Evolutionary conservation across 1,140 invertebrate species (phyloP), one percentile per base, ranked within the genome.

Genomic region (Micrasema longulum): DNA sequence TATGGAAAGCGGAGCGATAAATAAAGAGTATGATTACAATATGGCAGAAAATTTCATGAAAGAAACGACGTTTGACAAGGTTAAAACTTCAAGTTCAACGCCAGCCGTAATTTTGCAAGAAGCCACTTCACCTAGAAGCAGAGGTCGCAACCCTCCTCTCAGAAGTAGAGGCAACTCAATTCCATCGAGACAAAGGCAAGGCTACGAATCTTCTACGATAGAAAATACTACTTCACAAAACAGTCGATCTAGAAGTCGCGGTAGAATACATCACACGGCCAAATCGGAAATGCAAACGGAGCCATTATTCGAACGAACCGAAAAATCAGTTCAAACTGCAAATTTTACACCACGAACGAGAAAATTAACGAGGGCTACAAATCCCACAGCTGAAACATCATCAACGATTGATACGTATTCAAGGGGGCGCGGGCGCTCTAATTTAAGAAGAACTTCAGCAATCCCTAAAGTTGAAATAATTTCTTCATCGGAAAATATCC

Each of bases 241-340:
- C 47, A 36, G 9, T 10, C 16, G 23, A 48, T 38, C 50, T 10
- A 72, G 65, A 57, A 35, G 57, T 18, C 41, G 73, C 20, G 50
- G 66, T 10, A 75, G 73, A 65, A 57, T 48, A 60, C 50, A 67
- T 26, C 20, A 66, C 23, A 63, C 53, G 20, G 38, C 52, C 18
- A 20, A 50, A 22, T 14, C 45, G 38, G 43, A 36, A 60, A 67
- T 74, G 16, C 62, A 63, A 5, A 72, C 69, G 1, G 73, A 75
- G 69, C 65, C 73, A 11, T 57, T 75, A 14, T 75, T 69, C 50
- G 69, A 75, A 20, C 69, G 73, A 69, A 16, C 23, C 2, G 73
- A 66, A 66, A 74, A n/a, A n/a, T n/a, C n/a, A n/a, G n/a, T n/a
- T n/a, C n/a, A n/a, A n/a, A n/a, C n/a, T n/a, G n/a, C n/a, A n/a